Percentiles rank a stretch among this genome's conserved stretches.
Conservation (phyloP, 2,888 invertebrate genomes). For the Napeogenes inachia region DNA sequence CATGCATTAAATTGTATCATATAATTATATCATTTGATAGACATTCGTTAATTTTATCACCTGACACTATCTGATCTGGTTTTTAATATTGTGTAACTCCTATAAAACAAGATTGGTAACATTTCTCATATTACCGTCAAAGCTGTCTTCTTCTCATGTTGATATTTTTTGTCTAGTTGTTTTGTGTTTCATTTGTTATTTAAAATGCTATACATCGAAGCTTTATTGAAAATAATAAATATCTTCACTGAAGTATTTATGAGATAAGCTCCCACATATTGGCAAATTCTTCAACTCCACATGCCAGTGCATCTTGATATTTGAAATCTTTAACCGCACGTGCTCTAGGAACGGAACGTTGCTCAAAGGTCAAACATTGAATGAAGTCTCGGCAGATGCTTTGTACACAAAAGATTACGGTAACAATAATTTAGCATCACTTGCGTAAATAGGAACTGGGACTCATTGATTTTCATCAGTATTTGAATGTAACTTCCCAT, state of each 20-base stretch:
- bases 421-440: constrained; percentile 41
- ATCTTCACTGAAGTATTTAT: background rate
- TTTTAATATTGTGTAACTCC: background rate
- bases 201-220: no score
- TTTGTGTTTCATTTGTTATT: no score
- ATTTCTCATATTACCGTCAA: background rate
- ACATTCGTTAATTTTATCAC: background rate
- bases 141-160: background rate
- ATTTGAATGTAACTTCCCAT: constrained; percentile 17
- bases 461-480: constrained; percentile 28
- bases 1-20: no score
- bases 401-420: constrained; percentile 47
- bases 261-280: constrained; percentile 9
- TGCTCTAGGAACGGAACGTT: constrained; percentile 41
- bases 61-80: background rate
- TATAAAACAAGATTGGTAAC: constrained; percentile 1
- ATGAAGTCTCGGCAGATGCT: constrained; percentile 64
- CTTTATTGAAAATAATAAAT: no score
- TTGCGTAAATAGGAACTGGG: constrained; percentile 28
- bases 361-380: constrained; percentile 62
- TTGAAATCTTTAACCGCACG: constrained; percentile 45
- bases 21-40: no score
- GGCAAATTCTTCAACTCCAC: constrained; percentile 30
- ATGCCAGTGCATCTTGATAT: constrained; percentile 42
- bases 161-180: background rate